Evolutionary conservation across 1,140 invertebrate species (phyloP), one percentile per base, ranked within the genome.

Genomic region (Zaprionus capensis): DNA sequence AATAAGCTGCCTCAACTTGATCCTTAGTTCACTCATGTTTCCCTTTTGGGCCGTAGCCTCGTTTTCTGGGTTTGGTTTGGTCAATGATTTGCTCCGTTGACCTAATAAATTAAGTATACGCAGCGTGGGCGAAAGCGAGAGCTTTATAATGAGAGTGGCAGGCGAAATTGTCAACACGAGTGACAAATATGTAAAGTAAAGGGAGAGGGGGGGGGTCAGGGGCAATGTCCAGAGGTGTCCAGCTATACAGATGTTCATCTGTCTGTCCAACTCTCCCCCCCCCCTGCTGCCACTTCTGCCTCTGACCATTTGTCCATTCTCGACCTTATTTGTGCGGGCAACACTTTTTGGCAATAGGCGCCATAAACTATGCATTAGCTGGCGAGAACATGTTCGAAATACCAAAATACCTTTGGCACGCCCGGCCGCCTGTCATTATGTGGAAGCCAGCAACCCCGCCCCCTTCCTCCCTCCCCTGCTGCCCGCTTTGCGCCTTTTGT

Each of bases 281-380:
- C 2, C 6, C 41, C 41, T 44, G 14, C 38, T 17, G 2, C 41
- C 2, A 6, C 41, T 1, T 2, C n/a, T 6, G 2, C 38, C 15
- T n/a, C 5, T 7, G 38, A 7, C 15, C 15, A 15, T 41, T 41
- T 17, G n/a, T 17, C 41, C 41, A 17, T 46, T 46, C 17, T 5
- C 72, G 61, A 74, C 65, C 80, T 80, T 75, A 78, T 76, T 83
- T 87, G 83, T 64, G 56, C 67, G 80, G 22, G 70, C 65, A 67
- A 81, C 84, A 88, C 83, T 87, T 86, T 87, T 57, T 73, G 70
- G 68, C 80, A 73, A 69, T 75, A 75, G 80, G 74, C 78, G 70
- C 84, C 84, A 87, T 87, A 87, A 87, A 87, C 84, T 88, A 87
- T 87, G 84, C 84, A 87, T 87, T 87, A 87, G 84, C 81, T 78